These are phyloP conservation scores for Drosophila maculinotata DNA, from an alignment of 2,888 invertebrate genomes.

Conservation along the genomic window DNA sequence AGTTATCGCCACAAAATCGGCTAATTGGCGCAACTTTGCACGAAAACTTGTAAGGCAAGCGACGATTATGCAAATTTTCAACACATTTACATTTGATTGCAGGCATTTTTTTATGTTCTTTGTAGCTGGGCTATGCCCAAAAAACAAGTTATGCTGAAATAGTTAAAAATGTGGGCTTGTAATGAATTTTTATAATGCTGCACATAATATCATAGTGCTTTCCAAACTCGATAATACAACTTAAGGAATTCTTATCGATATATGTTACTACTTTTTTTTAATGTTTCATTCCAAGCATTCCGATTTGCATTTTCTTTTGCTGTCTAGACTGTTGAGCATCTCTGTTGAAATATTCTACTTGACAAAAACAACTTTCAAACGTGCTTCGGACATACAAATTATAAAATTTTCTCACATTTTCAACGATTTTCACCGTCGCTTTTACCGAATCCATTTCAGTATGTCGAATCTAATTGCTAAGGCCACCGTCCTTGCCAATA, in stretches of 20 bases:
- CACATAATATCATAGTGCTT: no score
- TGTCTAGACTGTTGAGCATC: constrained; percentile 19
- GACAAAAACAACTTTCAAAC: constrained; percentile 16
- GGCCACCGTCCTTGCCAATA: constrained; percentile 30
- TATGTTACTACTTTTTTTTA: neutral
- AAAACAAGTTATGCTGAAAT: constrained; percentile 25
- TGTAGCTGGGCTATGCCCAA: constrained; percentile 8
- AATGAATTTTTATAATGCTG: neutral
- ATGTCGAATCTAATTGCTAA: constrained; percentile 51
- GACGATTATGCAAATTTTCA: constrained; percentile 70
- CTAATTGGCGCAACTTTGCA: constrained; percentile 62
- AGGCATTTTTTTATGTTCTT: constrained; percentile 23
- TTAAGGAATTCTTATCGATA: constrained; percentile 1
- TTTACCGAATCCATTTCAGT: neutral
- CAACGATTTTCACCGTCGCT: neutral
- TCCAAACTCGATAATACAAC: no score
- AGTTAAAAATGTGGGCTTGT: neutral
- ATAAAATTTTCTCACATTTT: constrained; percentile 3
- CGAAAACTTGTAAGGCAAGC: constrained; percentile 22
- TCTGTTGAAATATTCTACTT: neutral
- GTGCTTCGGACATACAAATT: constrained; percentile 5
- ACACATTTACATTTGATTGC: constrained; percentile 42
- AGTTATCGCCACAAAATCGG: constrained; percentile 73
- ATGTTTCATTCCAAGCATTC: constrained; percentile 31
- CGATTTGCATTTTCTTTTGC: neutral